Evolutionary conservation across 2,888 invertebrate species (phyloP), one percentile per base, ranked within the genome.

Genomic region (Noctuana brunneofusca): DNA sequence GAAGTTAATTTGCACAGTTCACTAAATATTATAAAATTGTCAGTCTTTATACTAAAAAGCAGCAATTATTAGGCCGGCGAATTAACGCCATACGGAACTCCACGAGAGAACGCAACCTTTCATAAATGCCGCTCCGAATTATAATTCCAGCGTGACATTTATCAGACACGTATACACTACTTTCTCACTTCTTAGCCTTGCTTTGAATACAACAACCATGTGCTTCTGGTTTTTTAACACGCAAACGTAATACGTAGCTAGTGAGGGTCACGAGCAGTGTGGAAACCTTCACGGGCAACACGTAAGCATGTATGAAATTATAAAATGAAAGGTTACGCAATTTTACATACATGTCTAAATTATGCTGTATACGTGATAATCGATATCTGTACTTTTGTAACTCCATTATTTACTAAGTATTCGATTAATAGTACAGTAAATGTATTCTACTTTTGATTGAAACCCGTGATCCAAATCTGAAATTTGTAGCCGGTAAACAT

Each of bases 251-350:
- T 72, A 71, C 69, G 76, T 72, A 70, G 70, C 71, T 76, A 74
- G 75, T 74, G 86, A 86, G 86, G 89, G 88, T 88, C 89, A 89
- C 85, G 83, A 88, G 84, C 83, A 80, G 76, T 82, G 81, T 80
- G 76, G 76, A 86, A 87, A 89, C 86, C 89, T 88, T 89, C 87
- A 86, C 81, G 76, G 79, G 77, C 87, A 88, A 90, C 91, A 91
- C 91, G 91, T 91, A 90, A 88, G 91, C 89, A 89, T 85, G 84
- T 82, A 72, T 68, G 81, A 81, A 85, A 84, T 73, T 82, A 80
- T 78, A 80, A 84, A 87, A 87, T 82, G 86, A 87, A 85, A 86
- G 87, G 89, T 91, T 90, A 90, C 90, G 90, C 90, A 91, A 90
- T 90, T 89, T 78, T 70, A 76, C 68, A 75, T 75, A n/a, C n/a